Base-by-base conservation (phyloP, 2,888 invertebrate species). In the Agriopis leucophaearia region DNA sequence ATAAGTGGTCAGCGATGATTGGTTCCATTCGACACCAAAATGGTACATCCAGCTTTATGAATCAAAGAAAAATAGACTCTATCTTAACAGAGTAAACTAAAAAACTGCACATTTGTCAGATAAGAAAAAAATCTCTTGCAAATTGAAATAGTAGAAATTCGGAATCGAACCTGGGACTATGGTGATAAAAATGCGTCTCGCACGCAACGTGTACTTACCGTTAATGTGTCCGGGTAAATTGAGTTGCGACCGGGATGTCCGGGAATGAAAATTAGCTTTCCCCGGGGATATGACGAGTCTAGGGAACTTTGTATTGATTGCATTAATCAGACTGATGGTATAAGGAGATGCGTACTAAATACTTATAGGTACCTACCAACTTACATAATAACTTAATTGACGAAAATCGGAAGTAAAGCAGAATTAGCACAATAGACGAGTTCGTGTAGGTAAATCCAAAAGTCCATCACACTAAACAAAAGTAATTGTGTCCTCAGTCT, bases 151-250 rank as follows among this genome's bases (percentile, higher is more conserved):
- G 85, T 83, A 84, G 86, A 84, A 83, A 84, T 82, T 83, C 73
- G 80, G 86, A 84, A 83, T 87, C 85, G 86, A 87, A 84, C 70
- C 76, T 73, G 75, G 80, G 80, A 78, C 73, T 71, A 13, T 27
- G 77, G 84, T 91, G 90, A 88, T 94, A 93, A 93, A 93, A 91
- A 87, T 88, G 78, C 85, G 84, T 80, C 80, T 82, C 85, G 85
- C 85, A 83, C 84, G 88, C 88, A 87, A 87, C 89, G 87, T 88
- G 87, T 89, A 89, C 91, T 90, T 90, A 89, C 87, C 86, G 87
- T 90, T 94, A 93, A 94, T 93, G 93, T 87, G 90, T 85, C 87
- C 79, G 88, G 88, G 81, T 90, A 92, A 92, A 93, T 94, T 92
- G 93, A 91, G 93, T 93, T 91, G 90, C 81, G 88, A 87, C 87